Evolutionary conservation across 1,140 invertebrate genomes (phyloP).

Genomic region (Nebria ingens): DNA sequence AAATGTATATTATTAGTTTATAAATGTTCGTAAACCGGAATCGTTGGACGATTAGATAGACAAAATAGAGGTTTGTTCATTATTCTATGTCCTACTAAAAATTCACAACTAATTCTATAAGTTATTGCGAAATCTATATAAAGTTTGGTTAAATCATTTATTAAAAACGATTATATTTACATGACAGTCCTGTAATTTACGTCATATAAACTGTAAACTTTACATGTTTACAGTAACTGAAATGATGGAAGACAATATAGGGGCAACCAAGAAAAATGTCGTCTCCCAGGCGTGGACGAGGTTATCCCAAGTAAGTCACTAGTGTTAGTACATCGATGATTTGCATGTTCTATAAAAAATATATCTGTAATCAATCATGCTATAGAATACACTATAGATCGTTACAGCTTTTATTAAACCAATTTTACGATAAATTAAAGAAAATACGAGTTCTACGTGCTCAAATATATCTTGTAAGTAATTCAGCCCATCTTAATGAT

Average conservation of each 20-base stretch:
- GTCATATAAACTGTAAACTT: not conserved
- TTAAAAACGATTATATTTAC: not conserved
- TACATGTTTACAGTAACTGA: constrained; percentile 14
- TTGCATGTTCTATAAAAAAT: no score
- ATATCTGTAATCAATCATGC: no score
- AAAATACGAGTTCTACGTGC: no score
- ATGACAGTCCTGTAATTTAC: not conserved
- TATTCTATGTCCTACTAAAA: not conserved
- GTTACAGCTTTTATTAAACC: not conserved
- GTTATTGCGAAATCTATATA: not conserved
- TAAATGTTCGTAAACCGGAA: not conserved
- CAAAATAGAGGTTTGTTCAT: not conserved
- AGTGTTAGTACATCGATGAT: no score
- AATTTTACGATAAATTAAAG: no score
- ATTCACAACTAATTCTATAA: not conserved
- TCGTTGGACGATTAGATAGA: not conserved
- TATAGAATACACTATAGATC: no score
- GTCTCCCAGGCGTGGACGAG: constrained; percentile 45
- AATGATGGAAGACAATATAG: constrained; percentile 46
- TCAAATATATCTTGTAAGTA: no score
- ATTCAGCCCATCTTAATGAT: no score
- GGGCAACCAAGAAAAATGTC: constrained; percentile 36
- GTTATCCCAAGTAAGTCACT: constrained; percentile 42
- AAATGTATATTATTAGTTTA: constrained; percentile 5
- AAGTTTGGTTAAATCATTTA: not conserved